These are phyloP conservation scores for Papilio elwesi DNA, from an alignment of 2,888 invertebrate species.

Conservation along the genomic window DNA sequence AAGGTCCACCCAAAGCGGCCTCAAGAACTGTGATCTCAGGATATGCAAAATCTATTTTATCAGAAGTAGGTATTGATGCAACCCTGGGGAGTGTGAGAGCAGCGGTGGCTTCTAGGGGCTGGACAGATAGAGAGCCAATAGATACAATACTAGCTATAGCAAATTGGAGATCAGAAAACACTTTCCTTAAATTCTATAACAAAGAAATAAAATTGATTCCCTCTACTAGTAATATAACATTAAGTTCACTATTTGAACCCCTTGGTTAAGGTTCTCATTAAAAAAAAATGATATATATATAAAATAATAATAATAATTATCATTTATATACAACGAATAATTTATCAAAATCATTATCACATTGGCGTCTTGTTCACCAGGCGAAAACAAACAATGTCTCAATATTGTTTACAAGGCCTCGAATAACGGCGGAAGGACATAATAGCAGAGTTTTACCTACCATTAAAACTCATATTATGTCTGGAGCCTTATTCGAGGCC, in stretches of 20 bases:
- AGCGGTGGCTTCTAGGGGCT: slow-evolving; percentile 47
- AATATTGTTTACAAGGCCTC: no score
- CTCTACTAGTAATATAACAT: background rate
- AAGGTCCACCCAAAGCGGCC: background rate
- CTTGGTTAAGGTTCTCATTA: background rate
- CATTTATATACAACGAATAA: slow-evolving; percentile 18
- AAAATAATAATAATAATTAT: no score
- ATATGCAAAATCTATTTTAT: slow-evolving; percentile 43
- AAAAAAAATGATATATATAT: no score
- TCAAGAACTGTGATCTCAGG: background rate
- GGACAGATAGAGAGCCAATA: slow-evolving; percentile 30
- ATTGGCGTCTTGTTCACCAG: slow-evolving; percentile 14
- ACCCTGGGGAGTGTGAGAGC: slow-evolving; percentile 47
- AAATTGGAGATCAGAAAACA: slow-evolving; percentile 16
- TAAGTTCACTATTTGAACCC: background rate
- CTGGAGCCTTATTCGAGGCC: slow-evolving; percentile 9
- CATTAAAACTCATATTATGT: slow-evolving; percentile 16
- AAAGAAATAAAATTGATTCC: background rate
- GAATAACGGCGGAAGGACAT: slow-evolving; percentile 35
- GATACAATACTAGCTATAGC: slow-evolving; percentile 21
- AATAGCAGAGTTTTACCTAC: slow-evolving; percentile 38
- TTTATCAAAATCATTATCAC: slow-evolving; percentile 39
- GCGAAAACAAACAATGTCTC: slow-evolving; percentile 27
- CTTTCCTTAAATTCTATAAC: slow-evolving; percentile 9
- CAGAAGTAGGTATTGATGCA: slow-evolving; percentile 43